A percentile compares a stretch with the other conserved stretches of the same genome.
phyloP scores from a whole-genome alignment of 2,113 vertebrate species.

The Sceloporus tristichus region DNA sequence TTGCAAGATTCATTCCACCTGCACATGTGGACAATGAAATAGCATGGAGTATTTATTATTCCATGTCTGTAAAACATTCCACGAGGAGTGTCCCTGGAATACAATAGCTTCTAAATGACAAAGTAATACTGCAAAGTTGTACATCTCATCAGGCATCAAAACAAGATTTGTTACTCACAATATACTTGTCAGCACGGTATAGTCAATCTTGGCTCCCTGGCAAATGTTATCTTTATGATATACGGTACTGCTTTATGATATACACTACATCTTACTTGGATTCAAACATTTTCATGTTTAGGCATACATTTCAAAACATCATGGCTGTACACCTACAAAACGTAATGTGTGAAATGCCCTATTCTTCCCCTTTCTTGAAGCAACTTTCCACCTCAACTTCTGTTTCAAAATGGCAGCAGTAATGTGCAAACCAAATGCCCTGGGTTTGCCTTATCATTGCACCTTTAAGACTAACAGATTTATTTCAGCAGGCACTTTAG shows the following conservation, averaged over 20 bases:
- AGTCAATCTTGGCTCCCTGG: not conserved
- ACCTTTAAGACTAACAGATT: not conserved
- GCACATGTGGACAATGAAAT: not conserved
- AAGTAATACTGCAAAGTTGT: not conserved
- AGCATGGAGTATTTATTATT: not conserved
- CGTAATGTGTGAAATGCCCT: not conserved
- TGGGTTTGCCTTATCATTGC: not conserved
- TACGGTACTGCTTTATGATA: not conserved
- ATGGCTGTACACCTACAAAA: not conserved
- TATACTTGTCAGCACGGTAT: not conserved
- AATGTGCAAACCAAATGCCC: not conserved
- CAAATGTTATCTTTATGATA: not conserved
- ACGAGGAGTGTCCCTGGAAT: not conserved
- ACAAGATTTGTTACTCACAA: not conserved
- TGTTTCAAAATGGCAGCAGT: not conserved
- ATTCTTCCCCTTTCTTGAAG: not conserved
- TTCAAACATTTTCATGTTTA: not conserved
- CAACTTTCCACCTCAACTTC: not conserved
- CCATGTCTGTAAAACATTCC: not conserved
- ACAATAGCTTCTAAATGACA: not conserved
- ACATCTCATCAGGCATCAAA: not conserved
- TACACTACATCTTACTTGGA: not conserved
- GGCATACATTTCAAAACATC: not conserved
- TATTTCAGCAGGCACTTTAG: not conserved
- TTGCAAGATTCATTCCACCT: not conserved